Evolutionary conservation across 2,888 invertebrate species (phyloP).

Genomic region (Crematogaster levior): DNA sequence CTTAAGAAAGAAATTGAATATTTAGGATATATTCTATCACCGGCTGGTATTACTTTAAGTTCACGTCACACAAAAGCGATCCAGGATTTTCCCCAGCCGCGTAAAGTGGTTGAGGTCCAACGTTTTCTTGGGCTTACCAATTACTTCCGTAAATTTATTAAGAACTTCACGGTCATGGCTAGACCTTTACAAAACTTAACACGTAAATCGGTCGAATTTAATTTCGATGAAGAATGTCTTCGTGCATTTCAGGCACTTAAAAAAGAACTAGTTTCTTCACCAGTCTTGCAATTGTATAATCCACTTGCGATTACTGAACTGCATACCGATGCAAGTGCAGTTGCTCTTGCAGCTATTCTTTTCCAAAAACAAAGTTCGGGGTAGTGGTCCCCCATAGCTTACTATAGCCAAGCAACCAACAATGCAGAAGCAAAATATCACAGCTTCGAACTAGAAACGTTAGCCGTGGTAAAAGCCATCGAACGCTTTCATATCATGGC

Average conservation of each 20-base stretch:
- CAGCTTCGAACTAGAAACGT: neutral
- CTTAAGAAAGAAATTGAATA: slow-evolving; percentile 48
- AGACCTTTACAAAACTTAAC: neutral
- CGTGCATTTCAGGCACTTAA: neutral
- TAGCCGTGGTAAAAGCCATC: neutral
- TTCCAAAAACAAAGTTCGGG: neutral
- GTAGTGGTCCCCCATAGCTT: neutral
- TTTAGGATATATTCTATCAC: slow-evolving; percentile 63
- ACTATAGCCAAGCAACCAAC: neutral
- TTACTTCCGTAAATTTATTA: neutral
- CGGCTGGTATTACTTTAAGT: slow-evolving; percentile 60
- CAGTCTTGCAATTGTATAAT: neutral
- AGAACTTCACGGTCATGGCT: neutral
- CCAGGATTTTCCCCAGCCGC: neutral
- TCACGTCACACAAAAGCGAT: neutral
- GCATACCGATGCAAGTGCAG: neutral
- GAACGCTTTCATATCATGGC: neutral
- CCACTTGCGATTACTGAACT: neutral
- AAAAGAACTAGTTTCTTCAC: neutral
- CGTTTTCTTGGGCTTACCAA: too few relatives aligned
- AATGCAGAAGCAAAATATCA: neutral
- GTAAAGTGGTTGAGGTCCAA: too few relatives aligned
- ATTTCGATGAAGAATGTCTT: neutral
- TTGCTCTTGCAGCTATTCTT: neutral
- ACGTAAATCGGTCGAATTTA: neutral